Evolutionary conservation across 2,797 vertebrate genomes (phyloP).

Genomic region (Acrocephalus scirpaceus): DNA sequence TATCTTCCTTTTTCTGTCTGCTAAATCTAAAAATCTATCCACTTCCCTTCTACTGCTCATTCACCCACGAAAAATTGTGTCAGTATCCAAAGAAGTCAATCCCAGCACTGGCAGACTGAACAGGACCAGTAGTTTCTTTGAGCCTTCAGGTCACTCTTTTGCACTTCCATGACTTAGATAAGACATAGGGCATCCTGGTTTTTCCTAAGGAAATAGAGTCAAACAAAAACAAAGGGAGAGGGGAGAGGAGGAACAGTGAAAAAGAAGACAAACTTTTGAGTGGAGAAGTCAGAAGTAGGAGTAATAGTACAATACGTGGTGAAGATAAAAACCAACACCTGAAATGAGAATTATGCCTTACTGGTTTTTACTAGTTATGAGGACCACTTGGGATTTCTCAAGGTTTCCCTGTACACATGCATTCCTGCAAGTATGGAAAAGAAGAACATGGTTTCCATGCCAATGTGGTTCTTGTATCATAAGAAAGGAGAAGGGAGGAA

Average conservation of each 20-base stretch:
- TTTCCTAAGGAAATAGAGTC: background rate
- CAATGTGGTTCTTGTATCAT: background rate
- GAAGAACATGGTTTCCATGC: background rate
- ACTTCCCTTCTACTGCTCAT: background rate
- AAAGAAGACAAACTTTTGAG: background rate
- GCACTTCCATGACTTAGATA: background rate
- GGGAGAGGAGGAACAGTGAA: background rate
- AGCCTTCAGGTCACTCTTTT: background rate
- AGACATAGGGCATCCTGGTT: background rate
- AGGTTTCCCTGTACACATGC: background rate
- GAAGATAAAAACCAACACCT: background rate
- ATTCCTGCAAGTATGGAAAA: background rate
- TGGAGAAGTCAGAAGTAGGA: background rate
- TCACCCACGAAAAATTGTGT: background rate
- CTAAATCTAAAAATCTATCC: background rate
- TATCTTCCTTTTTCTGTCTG: background rate
- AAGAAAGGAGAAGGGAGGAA: background rate
- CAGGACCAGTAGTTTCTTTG: background rate
- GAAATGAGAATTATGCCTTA: background rate
- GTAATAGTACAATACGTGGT: background rate
- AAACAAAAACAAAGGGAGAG: background rate
- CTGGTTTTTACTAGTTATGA: background rate
- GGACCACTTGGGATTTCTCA: background rate
- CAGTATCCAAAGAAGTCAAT: background rate
- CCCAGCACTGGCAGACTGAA: background rate